Evolutionary conservation across 2,797 vertebrate species (phyloP).

Genomic region (Leptatherina wallacei): DNA sequence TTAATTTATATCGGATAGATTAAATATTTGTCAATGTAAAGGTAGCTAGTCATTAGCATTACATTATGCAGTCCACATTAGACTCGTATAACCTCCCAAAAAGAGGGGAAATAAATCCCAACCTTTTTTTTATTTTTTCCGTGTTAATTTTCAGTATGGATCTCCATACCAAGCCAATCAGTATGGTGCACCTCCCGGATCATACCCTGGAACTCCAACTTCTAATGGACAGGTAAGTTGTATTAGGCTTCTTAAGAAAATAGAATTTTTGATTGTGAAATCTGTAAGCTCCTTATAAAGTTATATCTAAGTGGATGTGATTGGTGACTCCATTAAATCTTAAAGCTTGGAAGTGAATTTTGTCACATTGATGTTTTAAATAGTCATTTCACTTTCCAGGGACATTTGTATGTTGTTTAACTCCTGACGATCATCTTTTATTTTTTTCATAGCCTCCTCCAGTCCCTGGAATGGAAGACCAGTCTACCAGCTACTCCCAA

Average conservation of each 20-base stretch:
- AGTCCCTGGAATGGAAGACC: constrained; percentile 85
- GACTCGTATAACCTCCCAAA: too few relatives aligned
- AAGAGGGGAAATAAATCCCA: too few relatives aligned
- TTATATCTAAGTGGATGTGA: neutral
- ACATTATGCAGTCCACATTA: too few relatives aligned
- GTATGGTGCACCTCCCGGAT: constrained; percentile 76
- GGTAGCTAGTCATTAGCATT: too few relatives aligned
- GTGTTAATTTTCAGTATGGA: constrained; percentile 75
- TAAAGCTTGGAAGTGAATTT: neutral
- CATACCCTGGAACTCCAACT: constrained; percentile 74
- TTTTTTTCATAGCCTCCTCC: constrained; percentile 71
- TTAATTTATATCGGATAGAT: too few relatives aligned
- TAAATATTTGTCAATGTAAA: too few relatives aligned
- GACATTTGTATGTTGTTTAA: neutral
- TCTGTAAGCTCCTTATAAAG: neutral
- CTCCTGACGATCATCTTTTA: neutral
- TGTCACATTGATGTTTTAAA: neutral
- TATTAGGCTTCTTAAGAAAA: neutral
- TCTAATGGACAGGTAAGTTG: constrained; percentile 81
- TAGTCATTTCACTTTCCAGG: neutral
- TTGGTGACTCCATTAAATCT: neutral
- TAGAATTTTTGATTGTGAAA: neutral
- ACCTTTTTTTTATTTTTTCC: neutral
- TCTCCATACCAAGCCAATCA: constrained; percentile 80
- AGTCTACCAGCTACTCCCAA: constrained; percentile 78